These are phyloP conservation scores for Acarapis woodi DNA, from an alignment of 1,140 invertebrate genomes.

Conservation along the genomic window DNA sequence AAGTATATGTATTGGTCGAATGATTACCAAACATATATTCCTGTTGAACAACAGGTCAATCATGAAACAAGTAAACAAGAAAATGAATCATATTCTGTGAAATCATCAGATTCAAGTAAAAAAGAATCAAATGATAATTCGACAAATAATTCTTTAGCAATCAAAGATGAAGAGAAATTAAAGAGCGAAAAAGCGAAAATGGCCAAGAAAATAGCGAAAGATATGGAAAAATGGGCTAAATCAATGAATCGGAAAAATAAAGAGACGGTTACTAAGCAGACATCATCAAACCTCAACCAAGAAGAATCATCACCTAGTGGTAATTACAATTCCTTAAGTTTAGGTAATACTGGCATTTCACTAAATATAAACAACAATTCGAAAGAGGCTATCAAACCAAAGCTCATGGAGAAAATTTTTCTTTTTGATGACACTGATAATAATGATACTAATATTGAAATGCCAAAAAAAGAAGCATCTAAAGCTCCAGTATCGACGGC, in stretches of 20 bases:
- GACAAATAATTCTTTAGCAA: slow-evolving; percentile 13
- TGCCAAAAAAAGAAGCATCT: neutral
- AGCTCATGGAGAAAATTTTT: no score
- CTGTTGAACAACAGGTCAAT: slow-evolving; percentile 21
- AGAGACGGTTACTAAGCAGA: slow-evolving; percentile 26
- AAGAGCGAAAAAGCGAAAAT: slow-evolving; percentile 77
- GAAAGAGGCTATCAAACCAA: neutral
- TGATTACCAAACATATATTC: slow-evolving; percentile 42
- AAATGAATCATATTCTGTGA: neutral
- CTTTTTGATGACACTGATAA: neutral
- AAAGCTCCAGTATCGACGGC: neutral
- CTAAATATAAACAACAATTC: no score
- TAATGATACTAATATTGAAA: neutral
- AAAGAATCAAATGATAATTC: slow-evolving; percentile 1
- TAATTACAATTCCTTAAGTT: neutral
- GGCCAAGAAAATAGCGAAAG: slow-evolving; percentile 87
- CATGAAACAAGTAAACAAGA: neutral
- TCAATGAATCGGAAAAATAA: slow-evolving; percentile 90
- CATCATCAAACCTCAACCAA: neutral
- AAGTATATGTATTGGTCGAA: slow-evolving; percentile 88
- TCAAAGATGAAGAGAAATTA: slow-evolving; percentile 20
- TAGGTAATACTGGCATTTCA: no score
- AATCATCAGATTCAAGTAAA: neutral
- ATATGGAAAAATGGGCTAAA: slow-evolving; percentile 90
- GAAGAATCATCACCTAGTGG: neutral